These are phyloP conservation scores for Acrocephalus scirpaceus DNA, from an alignment of 2,797 vertebrate genomes.

Conservation along the genomic window DNA sequence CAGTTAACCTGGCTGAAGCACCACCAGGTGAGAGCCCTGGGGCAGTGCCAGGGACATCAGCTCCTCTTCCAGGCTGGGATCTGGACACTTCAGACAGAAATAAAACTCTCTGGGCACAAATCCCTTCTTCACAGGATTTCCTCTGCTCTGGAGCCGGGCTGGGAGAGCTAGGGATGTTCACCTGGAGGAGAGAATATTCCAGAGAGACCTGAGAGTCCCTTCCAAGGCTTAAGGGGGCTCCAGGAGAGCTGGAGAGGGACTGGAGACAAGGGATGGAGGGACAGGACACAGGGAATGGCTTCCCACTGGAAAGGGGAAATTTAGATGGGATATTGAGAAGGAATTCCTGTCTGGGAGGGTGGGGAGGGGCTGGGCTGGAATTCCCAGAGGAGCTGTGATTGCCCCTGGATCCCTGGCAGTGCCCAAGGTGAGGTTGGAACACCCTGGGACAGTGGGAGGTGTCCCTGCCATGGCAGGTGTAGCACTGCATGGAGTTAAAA, in stretches of 20 bases:
- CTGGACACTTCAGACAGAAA: neutral
- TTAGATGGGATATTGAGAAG: neutral
- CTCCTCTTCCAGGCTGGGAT: neutral
- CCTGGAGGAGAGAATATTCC: neutral
- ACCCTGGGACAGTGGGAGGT: fast-evolving
- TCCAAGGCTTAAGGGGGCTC: neutral
- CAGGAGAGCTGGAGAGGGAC: neutral
- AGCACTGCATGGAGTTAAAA: fast-evolving
- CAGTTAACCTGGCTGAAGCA: neutral
- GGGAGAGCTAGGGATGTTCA: neutral
- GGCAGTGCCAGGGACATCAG: neutral
- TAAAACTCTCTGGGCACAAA: neutral
- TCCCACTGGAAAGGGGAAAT: no score
- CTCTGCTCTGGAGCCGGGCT: neutral
- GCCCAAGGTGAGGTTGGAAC: neutral
- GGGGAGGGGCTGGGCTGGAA: neutral
- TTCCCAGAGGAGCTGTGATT: neutral
- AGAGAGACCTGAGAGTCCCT: neutral
- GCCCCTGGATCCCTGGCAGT: neutral
- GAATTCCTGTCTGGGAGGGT: neutral
- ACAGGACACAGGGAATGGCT: neutral
- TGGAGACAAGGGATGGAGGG: neutral
- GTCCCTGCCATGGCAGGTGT: neutral
- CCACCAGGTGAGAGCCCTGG: neutral
- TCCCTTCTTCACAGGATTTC: neutral